phyloP scores from a whole-genome alignment of 2,113 vertebrate genomes.

The Procavia capensis region DNA sequence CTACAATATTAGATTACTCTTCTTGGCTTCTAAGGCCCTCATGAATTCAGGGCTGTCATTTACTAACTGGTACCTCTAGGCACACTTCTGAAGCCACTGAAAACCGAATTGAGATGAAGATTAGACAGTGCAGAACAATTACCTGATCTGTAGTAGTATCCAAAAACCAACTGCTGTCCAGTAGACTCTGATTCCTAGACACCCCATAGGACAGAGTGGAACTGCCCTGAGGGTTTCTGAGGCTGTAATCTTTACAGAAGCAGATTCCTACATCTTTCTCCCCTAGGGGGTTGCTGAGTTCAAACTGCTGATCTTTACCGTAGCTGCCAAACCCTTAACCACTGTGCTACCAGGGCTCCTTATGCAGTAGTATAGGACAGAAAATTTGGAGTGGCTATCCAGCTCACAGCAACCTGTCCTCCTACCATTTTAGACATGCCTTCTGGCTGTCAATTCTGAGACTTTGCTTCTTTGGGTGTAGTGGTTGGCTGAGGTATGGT shows the following conservation, averaged over 20 bases:
- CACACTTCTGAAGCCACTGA: neutral
- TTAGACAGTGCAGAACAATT: neutral
- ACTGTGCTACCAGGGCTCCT: neutral
- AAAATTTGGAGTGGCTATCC: neutral
- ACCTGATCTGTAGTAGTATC: neutral
- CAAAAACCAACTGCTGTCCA: too few species aligned
- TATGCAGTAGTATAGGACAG: neutral
- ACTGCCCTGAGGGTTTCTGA: too few species aligned
- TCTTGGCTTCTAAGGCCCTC: constrained; percentile 32
- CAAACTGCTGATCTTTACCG: too few species aligned
- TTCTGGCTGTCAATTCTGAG: constrained; percentile 1
- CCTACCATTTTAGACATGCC: neutral
- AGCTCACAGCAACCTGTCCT: neutral
- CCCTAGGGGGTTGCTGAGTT: too few species aligned
- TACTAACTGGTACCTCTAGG: neutral
- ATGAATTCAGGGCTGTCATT: neutral
- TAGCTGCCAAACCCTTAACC: too few species aligned
- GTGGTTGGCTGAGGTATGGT: neutral
- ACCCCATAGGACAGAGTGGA: too few species aligned
- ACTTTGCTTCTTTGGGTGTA: neutral
- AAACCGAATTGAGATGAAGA: neutral
- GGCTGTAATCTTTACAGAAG: too few species aligned
- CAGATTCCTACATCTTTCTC: too few species aligned
- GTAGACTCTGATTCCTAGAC: too few species aligned
- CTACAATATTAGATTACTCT: neutral